Base-by-base conservation (phyloP, 2,113 vertebrate species). In the Dasypus novemcinctus region DNA sequence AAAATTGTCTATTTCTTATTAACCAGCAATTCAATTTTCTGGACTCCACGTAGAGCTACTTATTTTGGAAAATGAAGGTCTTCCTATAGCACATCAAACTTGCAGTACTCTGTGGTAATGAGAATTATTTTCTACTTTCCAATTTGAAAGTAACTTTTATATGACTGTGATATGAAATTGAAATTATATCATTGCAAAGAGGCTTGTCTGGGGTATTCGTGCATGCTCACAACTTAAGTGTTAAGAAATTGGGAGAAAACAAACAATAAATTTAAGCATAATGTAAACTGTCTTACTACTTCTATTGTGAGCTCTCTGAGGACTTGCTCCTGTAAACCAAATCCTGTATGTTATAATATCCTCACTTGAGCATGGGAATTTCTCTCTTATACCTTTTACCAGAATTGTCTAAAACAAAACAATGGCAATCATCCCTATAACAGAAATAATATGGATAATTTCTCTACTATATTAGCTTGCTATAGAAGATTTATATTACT, bases 81-180 rank as follows among this genome's bases (percentile, higher is more conserved):
- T 92, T 86, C 49, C 84, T 66, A 64, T 9, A 93, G 13, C 10
- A 69, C 27, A 52, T 59, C n/a, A 91, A 86, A 89, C 43, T 31
- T 4, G 18, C n/a, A 78, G 33, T 66, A 5, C 6, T 90, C 61
- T 54, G 1, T 66, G 23, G 23, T 63, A 76, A 61, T 41, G 31
- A 94, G 61, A 88, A 38, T 76, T 86, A 59, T 82, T 87, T 95
- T 93, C 63, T 41, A 52, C 4, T 86, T 91, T 78, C 46, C 31
- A 68, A 86, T 29, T 46, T 81, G 87, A 96, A 75, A 85, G 25
- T 64, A 23, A 64, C 14, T 41, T 90, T 69, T 43, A 78, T 84
- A 9, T 91, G 36, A 52, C 21, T 43, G 3, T 66, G 57, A 64
- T 61, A 72, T 29, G 43, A 93, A 92, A 89, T 7, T 64, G 25